Percentiles rank a stretch among this genome's conserved stretches.
These are phyloP conservation scores for Lepidocyrtinus sp. DNA, from an alignment of 2,888 invertebrate species.

Conservation along the genomic window DNA sequence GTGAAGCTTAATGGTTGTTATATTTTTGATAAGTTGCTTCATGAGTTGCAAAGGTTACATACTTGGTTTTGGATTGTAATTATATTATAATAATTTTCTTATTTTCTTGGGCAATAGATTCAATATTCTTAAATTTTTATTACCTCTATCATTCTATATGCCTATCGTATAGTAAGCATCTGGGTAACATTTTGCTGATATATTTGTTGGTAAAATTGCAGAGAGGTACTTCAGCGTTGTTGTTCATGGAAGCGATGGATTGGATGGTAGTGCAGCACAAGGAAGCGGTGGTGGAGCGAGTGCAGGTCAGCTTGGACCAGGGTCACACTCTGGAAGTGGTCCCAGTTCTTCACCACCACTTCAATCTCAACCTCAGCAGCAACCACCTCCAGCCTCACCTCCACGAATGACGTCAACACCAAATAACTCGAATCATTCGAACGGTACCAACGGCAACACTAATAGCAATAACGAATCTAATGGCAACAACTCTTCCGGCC, in stretches of 20 bases:
- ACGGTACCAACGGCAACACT: constrained; percentile 45
- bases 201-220: constrained; percentile 69
- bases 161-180: too few relatives aligned
- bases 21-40: too few relatives aligned
- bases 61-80: too few relatives aligned
- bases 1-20: too few relatives aligned
- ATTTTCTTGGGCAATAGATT: constrained; percentile 3
- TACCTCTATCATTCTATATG: too few relatives aligned
- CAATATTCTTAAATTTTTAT: too few relatives aligned
- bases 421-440: constrained; percentile 58
- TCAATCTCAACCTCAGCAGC: constrained; percentile 63
- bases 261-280: constrained; percentile 73
- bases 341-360: constrained; percentile 66
- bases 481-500: constrained; percentile 68
- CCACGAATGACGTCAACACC: constrained; percentile 67
- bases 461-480: constrained; percentile 58
- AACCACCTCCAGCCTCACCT: constrained; percentile 61
- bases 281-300: constrained; percentile 59
- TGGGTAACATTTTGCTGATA: constrained; percentile 1
- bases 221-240: constrained; percentile 77
- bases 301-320: constrained; percentile 65
- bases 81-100: too few relatives aligned
- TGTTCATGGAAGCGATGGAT: constrained; percentile 75
- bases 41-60: too few relatives aligned
- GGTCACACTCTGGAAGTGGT: constrained; percentile 65